Percentiles rank a stretch among this genome's conserved stretches.
Evolutionary conservation across 1,140 invertebrate species (phyloP).

Genomic region (Bacillus rossius): DNA sequence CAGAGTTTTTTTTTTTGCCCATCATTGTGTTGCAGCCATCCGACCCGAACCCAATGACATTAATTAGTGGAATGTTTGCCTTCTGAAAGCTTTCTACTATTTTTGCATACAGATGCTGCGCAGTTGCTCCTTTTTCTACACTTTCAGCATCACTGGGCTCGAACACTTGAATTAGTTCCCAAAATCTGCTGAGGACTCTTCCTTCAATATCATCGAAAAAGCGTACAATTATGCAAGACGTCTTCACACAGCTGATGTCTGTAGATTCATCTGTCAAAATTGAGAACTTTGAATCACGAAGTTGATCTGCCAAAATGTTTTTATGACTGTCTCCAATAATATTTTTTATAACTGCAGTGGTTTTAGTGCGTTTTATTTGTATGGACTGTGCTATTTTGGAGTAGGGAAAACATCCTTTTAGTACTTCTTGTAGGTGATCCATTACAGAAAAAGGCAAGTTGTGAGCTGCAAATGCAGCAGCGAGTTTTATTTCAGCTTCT

Average conservation of each 20-base stretch:
- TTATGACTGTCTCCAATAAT: slow-evolving; percentile 11
- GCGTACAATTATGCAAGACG: slow-evolving; percentile 16
- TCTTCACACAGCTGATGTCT: slow-evolving; percentile 17
- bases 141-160: slow-evolving; percentile 15
- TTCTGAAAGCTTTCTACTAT: slow-evolving; percentile 19
- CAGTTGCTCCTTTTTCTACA: slow-evolving; percentile 15
- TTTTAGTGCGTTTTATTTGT: slow-evolving; percentile 19
- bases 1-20: slow-evolving; percentile 33
- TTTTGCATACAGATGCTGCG: slow-evolving; percentile 7
- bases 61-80: slow-evolving; percentile 34
- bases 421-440: slow-evolving; percentile 14
- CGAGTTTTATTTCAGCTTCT: slow-evolving; percentile 18
- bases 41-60: slow-evolving; percentile 39
- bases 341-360: slow-evolving; percentile 18
- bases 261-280: slow-evolving; percentile 25
- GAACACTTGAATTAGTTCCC: slow-evolving; percentile 32
- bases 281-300: slow-evolving; percentile 14
- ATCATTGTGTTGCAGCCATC: slow-evolving; percentile 41
- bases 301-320: slow-evolving; percentile 3
- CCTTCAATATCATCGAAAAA: neutral
- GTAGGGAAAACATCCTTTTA: slow-evolving; percentile 19
- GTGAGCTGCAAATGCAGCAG: slow-evolving; percentile 19
- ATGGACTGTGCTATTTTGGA: slow-evolving; percentile 21
- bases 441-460: slow-evolving; percentile 14
- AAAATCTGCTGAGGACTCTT: slow-evolving; percentile 28